Percentiles rank a stretch among this genome's conserved stretches.
Evolutionary conservation across 2,113 vertebrate genomes (phyloP).

Genomic region (Mustela nigripes): DNA sequence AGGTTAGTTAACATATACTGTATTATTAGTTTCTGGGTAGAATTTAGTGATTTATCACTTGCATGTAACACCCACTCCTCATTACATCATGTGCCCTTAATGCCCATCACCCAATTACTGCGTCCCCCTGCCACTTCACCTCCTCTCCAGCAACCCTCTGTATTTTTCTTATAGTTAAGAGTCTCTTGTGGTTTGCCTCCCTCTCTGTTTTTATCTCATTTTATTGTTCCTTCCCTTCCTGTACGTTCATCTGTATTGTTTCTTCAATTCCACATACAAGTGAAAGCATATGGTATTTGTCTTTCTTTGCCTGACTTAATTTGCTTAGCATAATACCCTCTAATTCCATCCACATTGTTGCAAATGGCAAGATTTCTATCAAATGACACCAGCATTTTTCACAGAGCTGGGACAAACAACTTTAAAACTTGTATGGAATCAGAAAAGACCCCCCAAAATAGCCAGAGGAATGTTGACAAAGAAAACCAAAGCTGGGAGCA

Average conservation of each 20-base stretch:
- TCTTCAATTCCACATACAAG: not conserved
- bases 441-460: not conserved
- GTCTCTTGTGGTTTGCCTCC: not conserved
- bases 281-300: not conserved
- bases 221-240: not conserved
- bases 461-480: not conserved
- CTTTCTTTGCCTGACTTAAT: not conserved
- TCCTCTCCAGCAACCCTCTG: not conserved
- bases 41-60: not conserved
- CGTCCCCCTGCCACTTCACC: accelerated
- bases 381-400: not conserved
- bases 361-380: not conserved
- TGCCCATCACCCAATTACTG: not conserved
- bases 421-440: not conserved
- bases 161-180: not conserved
- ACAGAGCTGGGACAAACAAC: not conserved
- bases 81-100: not conserved
- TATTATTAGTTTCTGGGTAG: not conserved
- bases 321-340: not conserved
- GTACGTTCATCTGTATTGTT: not conserved
- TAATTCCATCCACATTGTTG: not conserved
- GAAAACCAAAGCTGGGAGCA: not conserved
- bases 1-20: not conserved
- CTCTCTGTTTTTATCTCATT: not conserved
- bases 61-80: not conserved